phyloP scores from a whole-genome alignment of 2,888 invertebrate genomes.

The Stenurella melanura region DNA sequence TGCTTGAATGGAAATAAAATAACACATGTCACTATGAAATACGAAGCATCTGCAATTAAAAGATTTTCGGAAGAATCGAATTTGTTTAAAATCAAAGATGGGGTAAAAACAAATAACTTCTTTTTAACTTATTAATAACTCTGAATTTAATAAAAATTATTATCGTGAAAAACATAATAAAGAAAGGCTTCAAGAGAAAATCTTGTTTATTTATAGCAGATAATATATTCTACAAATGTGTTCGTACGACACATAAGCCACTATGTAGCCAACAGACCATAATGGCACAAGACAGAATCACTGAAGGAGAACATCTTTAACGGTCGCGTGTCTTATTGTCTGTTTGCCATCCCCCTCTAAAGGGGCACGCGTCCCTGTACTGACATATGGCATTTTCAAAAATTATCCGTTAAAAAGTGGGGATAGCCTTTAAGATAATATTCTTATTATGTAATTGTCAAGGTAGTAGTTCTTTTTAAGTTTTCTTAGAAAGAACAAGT shows the following conservation, averaged over 20 bases:
- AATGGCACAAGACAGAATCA: slow-evolving; percentile 67
- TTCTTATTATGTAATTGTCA: slow-evolving; percentile 36
- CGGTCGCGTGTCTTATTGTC: slow-evolving; percentile 70
- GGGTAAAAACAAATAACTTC: no score
- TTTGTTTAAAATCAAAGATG: no score
- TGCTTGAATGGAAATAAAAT: no score
- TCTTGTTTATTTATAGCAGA: no score
- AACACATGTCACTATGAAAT: no score
- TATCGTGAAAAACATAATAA: no score
- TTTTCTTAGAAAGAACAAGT: slow-evolving; percentile 40
- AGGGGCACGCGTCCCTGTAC: slow-evolving; percentile 14
- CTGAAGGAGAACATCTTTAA: slow-evolving; percentile 71
- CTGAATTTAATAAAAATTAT: no score
- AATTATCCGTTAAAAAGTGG: slow-evolving; percentile 66
- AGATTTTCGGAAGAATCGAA: no score
- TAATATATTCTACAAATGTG: neutral
- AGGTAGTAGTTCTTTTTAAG: slow-evolving; percentile 47
- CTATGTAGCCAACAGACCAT: slow-evolving; percentile 66
- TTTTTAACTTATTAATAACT: no score
- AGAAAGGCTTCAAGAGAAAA: no score
- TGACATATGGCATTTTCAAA: slow-evolving; percentile 59
- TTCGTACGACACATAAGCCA: neutral
- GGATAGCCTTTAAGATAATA: slow-evolving; percentile 46
- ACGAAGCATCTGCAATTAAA: no score
- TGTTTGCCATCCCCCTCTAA: slow-evolving; percentile 33